Evolutionary conservation across 2,888 invertebrate species (phyloP).

Genomic region (Tyria jacobaeae): DNA sequence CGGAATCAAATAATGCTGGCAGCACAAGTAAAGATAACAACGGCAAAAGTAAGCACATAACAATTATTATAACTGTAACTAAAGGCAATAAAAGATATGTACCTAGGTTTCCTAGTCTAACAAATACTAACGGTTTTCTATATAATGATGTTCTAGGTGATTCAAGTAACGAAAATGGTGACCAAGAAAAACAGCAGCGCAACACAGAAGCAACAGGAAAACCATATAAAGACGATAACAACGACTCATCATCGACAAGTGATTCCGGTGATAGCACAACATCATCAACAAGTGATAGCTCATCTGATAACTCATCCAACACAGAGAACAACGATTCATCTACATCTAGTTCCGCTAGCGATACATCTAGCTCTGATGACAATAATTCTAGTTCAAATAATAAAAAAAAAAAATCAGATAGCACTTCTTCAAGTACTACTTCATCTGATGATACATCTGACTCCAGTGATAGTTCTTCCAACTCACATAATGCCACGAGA

Average conservation of each 20-base stretch:
- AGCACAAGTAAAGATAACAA: neutral
- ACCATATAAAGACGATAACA: neutral
- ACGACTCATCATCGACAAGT: neutral
- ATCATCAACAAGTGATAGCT: neutral
- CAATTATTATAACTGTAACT: conserved; percentile 10
- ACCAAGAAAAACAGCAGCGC: neutral
- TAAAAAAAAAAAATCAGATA: too few relatives aligned
- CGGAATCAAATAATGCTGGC: neutral
- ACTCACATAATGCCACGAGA: neutral
- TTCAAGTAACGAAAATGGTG: neutral
- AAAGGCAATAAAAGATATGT: conserved; percentile 2
- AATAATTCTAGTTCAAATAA: too few relatives aligned
- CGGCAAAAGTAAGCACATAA: conserved; percentile 13
- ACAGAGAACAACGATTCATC: too few relatives aligned
- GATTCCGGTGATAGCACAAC: neutral
- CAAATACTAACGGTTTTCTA: neutral
- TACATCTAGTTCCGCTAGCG: too few relatives aligned
- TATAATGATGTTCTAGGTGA: conserved; percentile 13
- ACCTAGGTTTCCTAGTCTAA: conserved; percentile 7
- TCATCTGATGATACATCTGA: neutral
- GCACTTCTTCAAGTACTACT: too few relatives aligned
- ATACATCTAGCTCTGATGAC: too few relatives aligned
- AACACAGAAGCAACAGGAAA: neutral
- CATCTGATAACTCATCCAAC: too few relatives aligned
- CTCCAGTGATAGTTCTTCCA: neutral